These are phyloP conservation scores for Poicephalus meyeri DNA, from an alignment of 2,113 vertebrate species.

Conservation along the genomic window DNA sequence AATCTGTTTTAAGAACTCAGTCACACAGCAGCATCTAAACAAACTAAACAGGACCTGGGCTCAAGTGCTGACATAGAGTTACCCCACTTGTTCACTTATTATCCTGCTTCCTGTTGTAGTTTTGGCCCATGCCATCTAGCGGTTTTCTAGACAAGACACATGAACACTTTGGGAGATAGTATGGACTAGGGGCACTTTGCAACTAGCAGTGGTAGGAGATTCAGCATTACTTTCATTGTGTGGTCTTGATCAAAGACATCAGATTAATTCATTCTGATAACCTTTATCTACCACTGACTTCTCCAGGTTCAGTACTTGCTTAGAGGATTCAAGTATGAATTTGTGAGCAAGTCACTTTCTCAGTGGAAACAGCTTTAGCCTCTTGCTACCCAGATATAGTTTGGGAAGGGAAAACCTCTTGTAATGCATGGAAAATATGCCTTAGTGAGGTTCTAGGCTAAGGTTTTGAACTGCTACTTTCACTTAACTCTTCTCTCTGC, in stretches of 20 bases:
- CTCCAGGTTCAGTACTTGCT: neutral
- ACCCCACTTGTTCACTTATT: neutral
- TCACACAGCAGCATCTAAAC: neutral
- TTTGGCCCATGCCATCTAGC: neutral
- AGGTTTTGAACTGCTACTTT: neutral
- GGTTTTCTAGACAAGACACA: neutral
- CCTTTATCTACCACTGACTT: neutral
- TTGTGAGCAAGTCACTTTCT: neutral
- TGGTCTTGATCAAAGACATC: neutral
- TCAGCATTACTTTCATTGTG: neutral
- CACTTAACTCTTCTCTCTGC: neutral
- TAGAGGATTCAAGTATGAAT: neutral
- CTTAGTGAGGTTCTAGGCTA: neutral
- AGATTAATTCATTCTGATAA: neutral
- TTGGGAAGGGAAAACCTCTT: neutral
- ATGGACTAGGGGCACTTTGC: neutral
- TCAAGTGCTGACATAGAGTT: neutral
- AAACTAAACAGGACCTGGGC: neutral
- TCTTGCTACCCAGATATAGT: neutral
- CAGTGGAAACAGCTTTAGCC: neutral
- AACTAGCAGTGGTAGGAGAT: neutral
- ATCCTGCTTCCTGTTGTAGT: neutral
- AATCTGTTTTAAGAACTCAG: neutral
- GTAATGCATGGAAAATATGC: neutral
- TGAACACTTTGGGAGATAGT: fast-evolving